phyloP scores from a whole-genome alignment of 2,888 invertebrate genomes.

The Kryphioiulus occultus region DNA sequence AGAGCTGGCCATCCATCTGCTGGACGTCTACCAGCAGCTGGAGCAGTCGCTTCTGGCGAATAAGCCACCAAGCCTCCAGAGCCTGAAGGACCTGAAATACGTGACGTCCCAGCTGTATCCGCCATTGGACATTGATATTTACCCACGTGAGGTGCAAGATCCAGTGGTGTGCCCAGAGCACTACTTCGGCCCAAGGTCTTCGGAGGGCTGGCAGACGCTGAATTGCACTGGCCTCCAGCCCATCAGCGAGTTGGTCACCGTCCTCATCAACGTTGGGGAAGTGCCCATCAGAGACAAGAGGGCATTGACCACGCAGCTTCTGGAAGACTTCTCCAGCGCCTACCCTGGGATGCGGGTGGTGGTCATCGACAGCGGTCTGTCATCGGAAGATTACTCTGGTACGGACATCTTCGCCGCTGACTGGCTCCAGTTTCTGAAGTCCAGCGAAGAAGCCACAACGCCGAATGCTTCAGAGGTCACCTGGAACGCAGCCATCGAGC shows the following conservation, averaged over 20 bases:
- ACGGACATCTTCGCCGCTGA: background rate
- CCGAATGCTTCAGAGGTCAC: background rate
- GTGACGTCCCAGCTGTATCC: background rate
- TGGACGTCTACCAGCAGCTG: background rate
- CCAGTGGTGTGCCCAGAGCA: slow-evolving; percentile 35
- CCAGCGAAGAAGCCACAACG: background rate
- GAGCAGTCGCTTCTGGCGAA: background rate
- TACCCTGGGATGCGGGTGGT: background rate
- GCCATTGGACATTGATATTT: background rate
- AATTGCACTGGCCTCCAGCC: background rate
- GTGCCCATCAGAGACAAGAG: background rate
- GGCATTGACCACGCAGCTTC: background rate
- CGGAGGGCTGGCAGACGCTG: background rate
- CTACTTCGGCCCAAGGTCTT: background rate
- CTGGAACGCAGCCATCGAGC: slow-evolving; percentile 41
- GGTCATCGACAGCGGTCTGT: background rate
- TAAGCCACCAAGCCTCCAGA: background rate
- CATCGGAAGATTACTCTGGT: background rate
- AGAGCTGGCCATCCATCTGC: background rate
- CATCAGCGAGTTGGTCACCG: background rate
- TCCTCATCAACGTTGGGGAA: background rate
- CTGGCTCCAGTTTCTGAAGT: background rate
- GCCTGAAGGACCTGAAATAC: background rate
- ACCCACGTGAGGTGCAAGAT: background rate
- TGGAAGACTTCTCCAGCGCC: background rate